Evolutionary conservation across 2,113 vertebrate genomes (phyloP), one percentile per base, ranked within the genome.

Genomic region (Glareola pratincola): DNA sequence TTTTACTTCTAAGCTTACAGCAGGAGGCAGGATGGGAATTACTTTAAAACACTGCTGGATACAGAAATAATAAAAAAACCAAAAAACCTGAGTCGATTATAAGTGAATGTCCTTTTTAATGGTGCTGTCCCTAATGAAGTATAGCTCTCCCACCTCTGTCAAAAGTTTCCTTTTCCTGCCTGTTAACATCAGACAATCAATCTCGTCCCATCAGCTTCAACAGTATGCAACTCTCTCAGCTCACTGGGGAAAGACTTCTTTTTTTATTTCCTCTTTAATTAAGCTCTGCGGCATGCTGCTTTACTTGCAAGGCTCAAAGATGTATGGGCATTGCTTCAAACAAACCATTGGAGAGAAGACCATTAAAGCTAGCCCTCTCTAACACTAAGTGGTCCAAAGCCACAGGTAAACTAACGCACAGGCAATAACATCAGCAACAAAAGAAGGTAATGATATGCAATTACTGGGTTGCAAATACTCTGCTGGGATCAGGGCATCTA

Each of bases 261-360:
- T 63, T 91, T 80, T 95, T 48, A 54, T 91, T 96, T 96, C 84
- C 60, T 86, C 84, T 83, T 94, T 93, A 95, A 96, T 97, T 95
- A 95, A 93, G 82, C 76, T 84, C 90, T 80, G 62, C 13, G 0
- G 62, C 92, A 64, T 68, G 76, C 43, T 84, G 90, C 43, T 96
- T 88, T 92, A 51, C 86, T 95, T 88, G 86, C 72, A 85, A 75
- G 48, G 60, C 80, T 86, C 53, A 37, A 56, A 83, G 88, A 85
- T 56, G 43, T 81, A 94, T 83, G 69, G 41, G 69, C 60, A 37
- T 41, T 51, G 59, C 87, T 93, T 90, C 62, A 69, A 76, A 91
- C 17, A 95, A 90, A 86, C 48, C 67, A 63, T 16, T 51, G 39
- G 82, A 94, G 78, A 88, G 57, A 95, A 90, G 8, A 81, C 24